Conservation (phyloP, 2,113 vertebrate species). For the Pica pica region DNA sequence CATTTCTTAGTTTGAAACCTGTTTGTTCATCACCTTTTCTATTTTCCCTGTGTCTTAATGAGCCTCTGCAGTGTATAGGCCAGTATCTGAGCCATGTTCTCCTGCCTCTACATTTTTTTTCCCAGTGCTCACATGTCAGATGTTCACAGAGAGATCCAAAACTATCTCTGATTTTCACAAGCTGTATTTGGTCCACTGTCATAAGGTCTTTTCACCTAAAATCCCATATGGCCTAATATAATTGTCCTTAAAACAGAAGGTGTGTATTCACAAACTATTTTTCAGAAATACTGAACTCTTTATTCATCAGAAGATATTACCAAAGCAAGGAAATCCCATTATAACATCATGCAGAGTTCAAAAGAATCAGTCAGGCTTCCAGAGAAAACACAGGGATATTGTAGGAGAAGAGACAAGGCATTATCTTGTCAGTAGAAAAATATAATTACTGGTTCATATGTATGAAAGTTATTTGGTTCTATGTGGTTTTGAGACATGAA, state of each 20-base stretch:
- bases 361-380: neutral
- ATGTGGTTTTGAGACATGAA: neutral
- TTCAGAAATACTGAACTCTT: neutral
- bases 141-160: neutral
- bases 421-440: neutral
- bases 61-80: neutral
- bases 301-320: neutral
- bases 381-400: neutral
- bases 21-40: neutral
- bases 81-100: neutral
- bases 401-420: neutral
- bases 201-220: neutral
- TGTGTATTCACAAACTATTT: neutral
- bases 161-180: neutral
- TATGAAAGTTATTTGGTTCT: neutral
- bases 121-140: neutral
- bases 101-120: neutral
- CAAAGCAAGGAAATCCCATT: neutral
- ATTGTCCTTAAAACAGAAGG: neutral
- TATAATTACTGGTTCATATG: neutral
- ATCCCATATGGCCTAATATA: accelerated
- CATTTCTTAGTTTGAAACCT: neutral
- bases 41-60: neutral
- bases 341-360: neutral
- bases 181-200: neutral